A percentile compares a stretch with the other conserved stretches of the same genome.
These are phyloP conservation scores for Odontocerum albicorne DNA, from an alignment of 2,888 invertebrate genomes.

Conservation along the genomic window DNA sequence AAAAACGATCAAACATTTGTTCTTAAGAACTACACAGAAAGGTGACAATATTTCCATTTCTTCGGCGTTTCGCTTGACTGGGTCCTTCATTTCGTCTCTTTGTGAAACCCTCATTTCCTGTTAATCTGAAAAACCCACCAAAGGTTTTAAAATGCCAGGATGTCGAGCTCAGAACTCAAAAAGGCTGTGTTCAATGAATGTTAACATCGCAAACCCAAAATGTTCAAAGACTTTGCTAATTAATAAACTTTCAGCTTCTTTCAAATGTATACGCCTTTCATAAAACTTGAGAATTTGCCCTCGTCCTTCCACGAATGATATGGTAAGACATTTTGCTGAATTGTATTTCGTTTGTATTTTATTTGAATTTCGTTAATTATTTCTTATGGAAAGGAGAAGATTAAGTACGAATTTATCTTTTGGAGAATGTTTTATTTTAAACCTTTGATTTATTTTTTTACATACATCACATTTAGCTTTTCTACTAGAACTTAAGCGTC, in stretches of 20 bases:
- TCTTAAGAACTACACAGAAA: not conserved
- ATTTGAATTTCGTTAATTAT: too few relatives aligned
- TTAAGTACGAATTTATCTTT: too few relatives aligned
- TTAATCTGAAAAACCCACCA: slow-evolving; percentile 15
- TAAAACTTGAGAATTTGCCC: slow-evolving; percentile 4
- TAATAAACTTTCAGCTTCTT: slow-evolving; percentile 25
- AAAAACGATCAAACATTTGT: not conserved
- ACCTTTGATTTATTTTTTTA: too few relatives aligned
- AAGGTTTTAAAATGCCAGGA: slow-evolving; percentile 14
- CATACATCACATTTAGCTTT: too few relatives aligned
- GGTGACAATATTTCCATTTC: slow-evolving; percentile 17
- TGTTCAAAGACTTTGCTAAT: slow-evolving; percentile 28
- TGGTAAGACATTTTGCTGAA: too few relatives aligned
- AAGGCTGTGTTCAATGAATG: slow-evolving; percentile 24
- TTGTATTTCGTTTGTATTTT: too few relatives aligned
- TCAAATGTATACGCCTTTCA: slow-evolving; percentile 14
- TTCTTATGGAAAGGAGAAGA: too few relatives aligned
- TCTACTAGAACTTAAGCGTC: too few relatives aligned
- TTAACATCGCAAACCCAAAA: slow-evolving; percentile 23
- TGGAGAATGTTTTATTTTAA: too few relatives aligned
- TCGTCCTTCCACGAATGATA: not conserved
- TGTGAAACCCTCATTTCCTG: slow-evolving; percentile 4
- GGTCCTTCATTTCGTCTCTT: slow-evolving; percentile 1
- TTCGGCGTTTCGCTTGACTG: slow-evolving; percentile 6
- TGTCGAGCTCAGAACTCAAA: slow-evolving; percentile 11